These are phyloP conservation scores for western clawed frog (Xenopus tropicalis) DNA, from an alignment of 2,113 vertebrate genomes.

Conservation along the genomic window UCB_Xtro_10.0 CM004446.2:117957501-117958000, in stretches of 20 bases:
- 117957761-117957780: constrained; percentile 1
- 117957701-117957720: background rate
- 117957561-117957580: too few species aligned
- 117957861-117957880: background rate
- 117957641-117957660: background rate
- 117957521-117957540: too few species aligned
- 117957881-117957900: background rate
- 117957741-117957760: constrained; percentile 1
- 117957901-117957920: constrained; percentile 1
- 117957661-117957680: background rate
- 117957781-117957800: background rate
- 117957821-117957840: constrained; percentile 4
- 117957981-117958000: background rate
- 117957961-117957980: background rate
- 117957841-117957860: background rate
- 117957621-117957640: background rate
- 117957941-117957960: background rate
- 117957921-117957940: background rate
- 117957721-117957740: background rate
- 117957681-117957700: background rate
- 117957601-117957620: background rate
- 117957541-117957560: too few species aligned
- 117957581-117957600: too few species aligned
- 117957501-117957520: too few species aligned
- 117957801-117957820: background rate